Conservation (phyloP, 2,113 vertebrate genomes). For the Ameiurus melas region DNA sequence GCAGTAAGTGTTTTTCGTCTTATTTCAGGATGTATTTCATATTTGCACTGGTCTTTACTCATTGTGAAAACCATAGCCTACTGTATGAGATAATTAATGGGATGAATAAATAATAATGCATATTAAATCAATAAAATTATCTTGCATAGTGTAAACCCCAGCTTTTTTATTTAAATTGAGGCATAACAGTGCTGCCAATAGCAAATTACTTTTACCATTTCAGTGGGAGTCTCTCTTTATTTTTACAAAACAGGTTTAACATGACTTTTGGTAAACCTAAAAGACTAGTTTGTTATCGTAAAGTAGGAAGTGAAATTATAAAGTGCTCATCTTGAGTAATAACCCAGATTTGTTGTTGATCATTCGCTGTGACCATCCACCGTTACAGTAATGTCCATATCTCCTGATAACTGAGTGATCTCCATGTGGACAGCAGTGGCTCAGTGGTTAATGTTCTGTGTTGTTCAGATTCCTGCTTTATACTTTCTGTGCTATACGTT, state of each 20-base stretch:
- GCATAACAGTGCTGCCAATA: background rate
- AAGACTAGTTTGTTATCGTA: background rate
- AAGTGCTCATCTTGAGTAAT: background rate
- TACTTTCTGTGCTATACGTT: background rate
- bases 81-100: background rate
- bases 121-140: background rate
- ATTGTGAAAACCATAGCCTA: background rate
- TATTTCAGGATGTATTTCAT: background rate
- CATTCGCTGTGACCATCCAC: background rate
- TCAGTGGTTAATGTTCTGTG: background rate
- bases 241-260: background rate
- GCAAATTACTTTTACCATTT: background rate
- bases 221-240: background rate
- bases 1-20: background rate
- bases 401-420: background rate
- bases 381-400: background rate
- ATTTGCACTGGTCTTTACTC: background rate
- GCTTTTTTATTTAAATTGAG: background rate
- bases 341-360: background rate
- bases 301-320: background rate
- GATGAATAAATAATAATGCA: background rate
- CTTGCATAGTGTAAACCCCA: background rate
- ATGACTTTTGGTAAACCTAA: background rate
- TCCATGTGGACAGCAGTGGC: background rate
- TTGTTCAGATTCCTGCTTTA: background rate